Evolutionary conservation across 92 coral and sea anemone species (phyloP).

Genomic region (Paramuricea clavata): DNA sequence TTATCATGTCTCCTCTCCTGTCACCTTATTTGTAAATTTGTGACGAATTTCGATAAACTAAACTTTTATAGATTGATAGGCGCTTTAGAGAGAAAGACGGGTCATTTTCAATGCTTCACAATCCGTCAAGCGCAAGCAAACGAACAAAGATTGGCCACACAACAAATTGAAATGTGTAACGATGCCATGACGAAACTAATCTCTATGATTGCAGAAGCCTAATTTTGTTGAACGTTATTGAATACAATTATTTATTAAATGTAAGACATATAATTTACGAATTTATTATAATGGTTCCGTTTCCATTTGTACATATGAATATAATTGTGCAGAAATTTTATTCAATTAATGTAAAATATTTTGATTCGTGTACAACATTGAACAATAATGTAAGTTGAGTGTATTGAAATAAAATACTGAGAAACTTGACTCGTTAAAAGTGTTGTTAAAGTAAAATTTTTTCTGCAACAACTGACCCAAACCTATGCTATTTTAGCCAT

Average conservation of each 20-base stretch:
- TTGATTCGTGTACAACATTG: background rate
- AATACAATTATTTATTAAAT: background rate
- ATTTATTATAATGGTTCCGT: background rate
- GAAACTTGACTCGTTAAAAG: background rate
- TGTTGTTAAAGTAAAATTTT: background rate
- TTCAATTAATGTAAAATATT: background rate
- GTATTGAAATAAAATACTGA: background rate
- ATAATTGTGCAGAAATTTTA: background rate
- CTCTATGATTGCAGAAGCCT: conserved; percentile 80
- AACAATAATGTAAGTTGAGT: background rate
- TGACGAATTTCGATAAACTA: too few relatives aligned
- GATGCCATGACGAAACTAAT: conserved; percentile 78
- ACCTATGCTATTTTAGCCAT: too few relatives aligned
- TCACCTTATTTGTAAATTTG: too few relatives aligned
- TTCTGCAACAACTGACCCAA: too few relatives aligned
- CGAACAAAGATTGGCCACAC: conserved; percentile 64
- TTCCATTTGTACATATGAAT: background rate
- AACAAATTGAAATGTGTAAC: conserved; percentile 67
- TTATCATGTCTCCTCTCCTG: too few relatives aligned
- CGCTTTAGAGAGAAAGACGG: conserved; percentile 81
- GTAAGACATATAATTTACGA: background rate
- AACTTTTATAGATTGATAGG: conserved; percentile 78
- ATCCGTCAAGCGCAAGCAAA: conserved; percentile 80
- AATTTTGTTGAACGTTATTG: conserved; percentile 3
- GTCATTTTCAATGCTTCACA: conserved; percentile 82